Evolutionary conservation across 2,113 vertebrate genomes (phyloP), one percentile per base, ranked within the genome.

Genomic region (Dasypus novemcinctus): DNA sequence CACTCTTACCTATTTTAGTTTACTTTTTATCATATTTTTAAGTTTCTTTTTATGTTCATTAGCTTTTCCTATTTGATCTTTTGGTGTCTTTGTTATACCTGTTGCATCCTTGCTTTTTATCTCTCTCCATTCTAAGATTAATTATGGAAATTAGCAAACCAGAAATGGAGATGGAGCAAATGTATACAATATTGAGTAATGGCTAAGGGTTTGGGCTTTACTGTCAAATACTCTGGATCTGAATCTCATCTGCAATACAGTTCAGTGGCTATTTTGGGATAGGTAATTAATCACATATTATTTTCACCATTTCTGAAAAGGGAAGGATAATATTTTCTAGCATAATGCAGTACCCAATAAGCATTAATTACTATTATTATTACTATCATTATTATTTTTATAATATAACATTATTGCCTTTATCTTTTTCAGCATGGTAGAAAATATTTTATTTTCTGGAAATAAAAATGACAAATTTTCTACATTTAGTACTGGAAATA

Each of bases 251-350:
- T 95, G 23, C 68, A 59, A 61, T 2, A 68, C 14, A 33, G 12
- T 64, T 57, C n/a, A 72, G 25, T 88, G 52, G 21, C 29, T 82
- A 9, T 76, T 81, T 9, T 59, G 7, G 21, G 11, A n/a, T 76
- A 64, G 27, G 5, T 82, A 82, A 63, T 64, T 94, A 63, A 90
- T 72, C 25, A 25, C 63, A 71, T 81, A 49, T 33, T 11, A 81
- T 71, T 90, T 71, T 84, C 4, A 12, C 92, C 36, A 46, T 68
- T 94, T 94, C 63, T 95, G 71, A 84, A 93, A 36, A 64, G 41
- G 1, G 0, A 1, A 57, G 38, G 23, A 31, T 87, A 49, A 31
- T 91, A 59, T 87, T 81, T 72, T 38, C 25, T 87, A 75, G 36
- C 23, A 84, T 84, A 91, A 74, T 83, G 84, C 57, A 66, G 18